Evolutionary conservation across 2,888 invertebrate species (phyloP), one percentile per base, ranked within the genome.

Genomic region (Anodontia alba): DNA sequence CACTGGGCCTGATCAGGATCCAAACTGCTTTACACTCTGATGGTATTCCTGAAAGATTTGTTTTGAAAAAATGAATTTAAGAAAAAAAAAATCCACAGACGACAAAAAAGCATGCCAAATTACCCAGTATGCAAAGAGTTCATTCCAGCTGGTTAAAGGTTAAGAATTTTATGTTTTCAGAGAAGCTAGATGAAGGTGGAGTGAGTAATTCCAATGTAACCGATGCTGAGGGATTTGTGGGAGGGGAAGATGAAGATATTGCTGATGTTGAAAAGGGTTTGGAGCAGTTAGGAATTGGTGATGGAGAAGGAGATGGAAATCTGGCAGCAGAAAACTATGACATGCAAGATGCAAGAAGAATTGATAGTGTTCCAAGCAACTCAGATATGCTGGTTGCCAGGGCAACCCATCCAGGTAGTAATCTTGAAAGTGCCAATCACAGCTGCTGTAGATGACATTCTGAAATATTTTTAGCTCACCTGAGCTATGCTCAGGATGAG

Each of bases 371-470:
- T 29, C 81, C 86, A n/a, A 77, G 77, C n/a, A 81, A 78, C 69
- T 42, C 54, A 54, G 83, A 86, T 68, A 77, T 86, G 38, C 46
- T 86, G 15, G 75, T 86, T 5, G 86, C 83, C 10, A 77, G 80
- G 71, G 86, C 86, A 0, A 86, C 86, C 17, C 83, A 83, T 68
- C 86, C 86, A 76, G 86, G 86, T 86, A 49, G 26, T 38, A 12
- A 38, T 38, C 38, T 38, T n/a, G n/a, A n/a, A n/a, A n/a, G 38
- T 8, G 38, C 38, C 38, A 12, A 38, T 38, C 38, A 8, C 38
- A 38, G n/a, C n/a, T n/a, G n/a, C n/a, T n/a, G n/a, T n/a, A n/a
- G n/a, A n/a, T n/a, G n/a, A n/a, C n/a, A n/a, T n/a, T n/a, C n/a
- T n/a, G n/a, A n/a, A n/a, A n/a, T n/a, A n/a, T n/a, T n/a, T n/a